Percentiles rank a stretch among this genome's conserved stretches.
phyloP scores from a whole-genome alignment of 2,113 vertebrate species.

The Actenoides lindsayi region DNA sequence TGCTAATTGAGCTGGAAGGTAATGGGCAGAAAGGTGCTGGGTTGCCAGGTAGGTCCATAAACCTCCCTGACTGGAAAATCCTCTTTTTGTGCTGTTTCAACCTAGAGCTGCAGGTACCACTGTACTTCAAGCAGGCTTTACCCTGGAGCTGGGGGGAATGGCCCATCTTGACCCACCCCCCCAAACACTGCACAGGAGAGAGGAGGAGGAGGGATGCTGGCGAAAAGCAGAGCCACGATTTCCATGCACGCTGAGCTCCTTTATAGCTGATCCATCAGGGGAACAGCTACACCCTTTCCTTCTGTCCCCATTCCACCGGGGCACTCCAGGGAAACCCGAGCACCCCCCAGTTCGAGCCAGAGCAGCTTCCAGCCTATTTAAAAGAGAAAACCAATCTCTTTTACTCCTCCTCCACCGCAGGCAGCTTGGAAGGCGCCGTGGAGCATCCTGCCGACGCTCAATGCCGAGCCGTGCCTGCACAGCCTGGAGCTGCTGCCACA shows the following conservation, averaged over 20 bases:
- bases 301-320: rapidly evolving
- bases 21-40: neutral
- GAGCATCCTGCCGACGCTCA: neutral
- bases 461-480: neutral
- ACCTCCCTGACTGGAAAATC: neutral
- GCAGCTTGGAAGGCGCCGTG: rapidly evolving
- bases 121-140: neutral
- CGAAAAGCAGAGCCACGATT: neutral
- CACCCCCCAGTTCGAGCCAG: neutral
- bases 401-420: neutral
- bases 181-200: rapidly evolving
- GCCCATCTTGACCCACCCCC: neutral
- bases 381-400: rapidly evolving
- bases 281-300: neutral
- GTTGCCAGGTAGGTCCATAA: neutral
- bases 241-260: neutral
- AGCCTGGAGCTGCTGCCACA: neutral
- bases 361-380: neutral
- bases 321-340: rapidly evolving
- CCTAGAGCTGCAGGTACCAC: neutral
- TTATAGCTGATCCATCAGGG: neutral
- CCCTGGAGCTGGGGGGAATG: neutral
- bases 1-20: neutral
- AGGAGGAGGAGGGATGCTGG: neutral
- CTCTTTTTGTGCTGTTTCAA: neutral